Evolutionary conservation across 2,797 vertebrate genomes (phyloP).

Genomic region (Falco columbarius): DNA sequence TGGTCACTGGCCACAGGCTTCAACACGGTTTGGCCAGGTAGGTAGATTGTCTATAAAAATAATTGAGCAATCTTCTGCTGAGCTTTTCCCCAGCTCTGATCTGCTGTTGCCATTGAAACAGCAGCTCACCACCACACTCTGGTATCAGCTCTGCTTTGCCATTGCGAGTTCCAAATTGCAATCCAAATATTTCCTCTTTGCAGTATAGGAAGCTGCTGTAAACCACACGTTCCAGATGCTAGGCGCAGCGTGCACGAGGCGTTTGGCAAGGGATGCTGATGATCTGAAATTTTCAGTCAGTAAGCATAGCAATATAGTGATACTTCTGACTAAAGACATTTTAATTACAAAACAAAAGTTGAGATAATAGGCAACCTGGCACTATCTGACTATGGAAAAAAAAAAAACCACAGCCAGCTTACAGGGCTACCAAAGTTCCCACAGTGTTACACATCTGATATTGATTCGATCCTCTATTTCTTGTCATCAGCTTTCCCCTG

Average conservation of each 20-base stretch:
- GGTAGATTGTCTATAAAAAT: not conserved
- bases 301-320: not conserved
- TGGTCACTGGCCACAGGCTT: not conserved
- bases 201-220: not conserved
- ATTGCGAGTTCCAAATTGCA: not conserved
- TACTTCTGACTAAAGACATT: slow-evolving; percentile 10
- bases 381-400: not conserved
- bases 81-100: not conserved
- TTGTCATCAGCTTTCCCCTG: not conserved
- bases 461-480: not conserved
- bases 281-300: not conserved
- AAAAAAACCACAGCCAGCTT: not conserved
- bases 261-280: slow-evolving; percentile 11
- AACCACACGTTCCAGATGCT: slow-evolving; percentile 31
- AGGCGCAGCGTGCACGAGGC: accelerated
- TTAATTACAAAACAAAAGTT: slow-evolving; percentile 49
- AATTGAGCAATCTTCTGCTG: not conserved
- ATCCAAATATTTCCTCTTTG: slow-evolving; percentile 23
- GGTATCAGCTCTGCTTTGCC: not conserved
- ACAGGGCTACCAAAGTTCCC: not conserved
- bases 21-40: not conserved
- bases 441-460: not conserved
- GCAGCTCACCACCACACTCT: not conserved
- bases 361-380: slow-evolving; percentile 16
- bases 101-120: not conserved